Evolutionary conservation across 2,888 invertebrate species (phyloP), one percentile per base, ranked within the genome.

Genomic region (Brachyptera risi): DNA sequence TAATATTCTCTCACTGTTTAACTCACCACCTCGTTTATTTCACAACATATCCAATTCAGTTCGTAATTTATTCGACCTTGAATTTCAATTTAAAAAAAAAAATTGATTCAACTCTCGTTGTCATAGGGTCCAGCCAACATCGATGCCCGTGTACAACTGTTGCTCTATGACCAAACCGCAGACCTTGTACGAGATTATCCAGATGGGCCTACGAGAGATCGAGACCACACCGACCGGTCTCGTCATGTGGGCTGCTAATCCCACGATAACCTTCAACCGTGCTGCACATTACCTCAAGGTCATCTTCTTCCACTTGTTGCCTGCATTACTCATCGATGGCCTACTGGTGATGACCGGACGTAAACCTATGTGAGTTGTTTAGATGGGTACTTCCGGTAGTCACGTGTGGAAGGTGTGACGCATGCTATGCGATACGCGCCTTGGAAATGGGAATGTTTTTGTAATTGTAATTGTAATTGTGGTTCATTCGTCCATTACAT

Each of bases 91-190:
- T n/a, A n/a, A n/a, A n/a, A n/a, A n/a, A n/a, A n/a, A n/a, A n/a
- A n/a, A n/a, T n/a, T n/a, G n/a, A n/a, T n/a, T n/a, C n/a, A n/a
- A n/a, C n/a, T 42, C 19, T 42, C 21, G 17, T 17, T 3, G 7
- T 17, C 21, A 19, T 42, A 7, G 2, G 19, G 21, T 17, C 2
- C 7, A 17, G 11, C 42, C 42, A 17, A 7, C 23, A n/a, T 9
- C 75, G 0, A 81, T 83, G 65, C 83, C 86, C 58, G 81, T 90
- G 84, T 84, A 82, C 71, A 86, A 83, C 71, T 75, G 82, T 60
- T 82, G 89, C 63, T 78, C 79, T 17, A 77, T 88, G 67, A 84
- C 83, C 38, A 78, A 80, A 2, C 78, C 19, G 2, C 7, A 3
- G 23, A n/a, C 19, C 9, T n/a, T 47, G 3, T 1, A 9, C 23